Evolutionary conservation across 2,113 vertebrate species (phyloP).

Genomic region (Phalacrocorax aristotelis): DNA sequence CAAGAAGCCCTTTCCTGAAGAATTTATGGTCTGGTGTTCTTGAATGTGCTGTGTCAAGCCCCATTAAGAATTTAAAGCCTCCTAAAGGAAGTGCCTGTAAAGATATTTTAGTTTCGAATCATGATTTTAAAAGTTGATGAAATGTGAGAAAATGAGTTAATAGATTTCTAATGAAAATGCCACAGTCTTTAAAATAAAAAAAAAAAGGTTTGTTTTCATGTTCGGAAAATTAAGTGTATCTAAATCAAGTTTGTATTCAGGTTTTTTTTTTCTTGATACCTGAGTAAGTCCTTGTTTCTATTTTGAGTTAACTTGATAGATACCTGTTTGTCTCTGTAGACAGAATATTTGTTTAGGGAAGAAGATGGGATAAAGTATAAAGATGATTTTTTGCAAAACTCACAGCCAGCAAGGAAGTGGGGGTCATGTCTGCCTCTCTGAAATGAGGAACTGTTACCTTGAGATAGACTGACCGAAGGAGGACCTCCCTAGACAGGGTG

Average conservation of each 20-base stretch:
- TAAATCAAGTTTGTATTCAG: background rate
- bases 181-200: background rate
- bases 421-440: background rate
- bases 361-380: background rate
- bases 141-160: background rate
- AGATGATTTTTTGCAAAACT: background rate
- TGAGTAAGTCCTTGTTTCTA: background rate
- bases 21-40: background rate
- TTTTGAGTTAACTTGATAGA: background rate
- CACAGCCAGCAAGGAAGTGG: background rate
- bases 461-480: background rate
- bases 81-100: background rate
- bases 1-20: background rate
- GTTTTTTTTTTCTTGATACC: background rate
- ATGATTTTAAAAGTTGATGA: background rate
- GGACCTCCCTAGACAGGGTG: background rate
- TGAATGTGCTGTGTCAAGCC: slow-evolving; percentile 39
- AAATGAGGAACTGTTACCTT: background rate
- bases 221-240: background rate
- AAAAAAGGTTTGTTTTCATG: background rate
- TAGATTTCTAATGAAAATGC: background rate
- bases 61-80: slow-evolving; percentile 33
- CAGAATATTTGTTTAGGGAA: background rate
- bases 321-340: background rate
- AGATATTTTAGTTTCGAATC: background rate